Conservation (phyloP, 2,113 vertebrate species). For the Melanerpes aurifrons region DNA sequence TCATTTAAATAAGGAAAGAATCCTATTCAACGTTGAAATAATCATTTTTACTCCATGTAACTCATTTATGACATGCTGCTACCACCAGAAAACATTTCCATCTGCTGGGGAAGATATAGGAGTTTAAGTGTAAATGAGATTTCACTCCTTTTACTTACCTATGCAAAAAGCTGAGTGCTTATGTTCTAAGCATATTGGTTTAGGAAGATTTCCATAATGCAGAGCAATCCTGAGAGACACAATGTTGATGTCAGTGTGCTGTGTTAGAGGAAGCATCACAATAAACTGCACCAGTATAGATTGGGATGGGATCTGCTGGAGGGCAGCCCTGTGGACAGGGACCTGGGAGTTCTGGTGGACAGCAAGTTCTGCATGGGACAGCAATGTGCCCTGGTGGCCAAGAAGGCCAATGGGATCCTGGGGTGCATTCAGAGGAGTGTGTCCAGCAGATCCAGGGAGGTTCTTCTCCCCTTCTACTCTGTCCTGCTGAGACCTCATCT, state of each 20-base stretch:
- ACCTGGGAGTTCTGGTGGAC: too few relatives aligned
- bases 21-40: background rate
- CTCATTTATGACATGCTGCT: background rate
- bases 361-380: too few relatives aligned
- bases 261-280: background rate
- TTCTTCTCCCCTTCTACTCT: too few relatives aligned
- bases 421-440: too few relatives aligned
- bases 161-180: background rate
- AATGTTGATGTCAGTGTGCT: background rate
- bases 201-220: background rate
- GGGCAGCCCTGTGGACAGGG: too few relatives aligned
- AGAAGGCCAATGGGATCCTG: too few relatives aligned
- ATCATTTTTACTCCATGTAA: background rate
- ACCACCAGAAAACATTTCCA: background rate
- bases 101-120: background rate
- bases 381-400: too few relatives aligned
- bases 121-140: background rate
- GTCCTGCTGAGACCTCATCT: too few relatives aligned
- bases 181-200: background rate
- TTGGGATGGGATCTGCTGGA: too few relatives aligned
- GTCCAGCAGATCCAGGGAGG: too few relatives aligned
- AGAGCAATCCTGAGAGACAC: background rate
- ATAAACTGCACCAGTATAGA: too few relatives aligned
- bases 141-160: background rate
- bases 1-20: constrained; percentile 42